A percentile compares a stretch with the other conserved stretches of the same genome.
These are phyloP conservation scores for Phalloptychus januarius DNA, from an alignment of 2,797 vertebrate species.

Conservation along the genomic window DNA sequence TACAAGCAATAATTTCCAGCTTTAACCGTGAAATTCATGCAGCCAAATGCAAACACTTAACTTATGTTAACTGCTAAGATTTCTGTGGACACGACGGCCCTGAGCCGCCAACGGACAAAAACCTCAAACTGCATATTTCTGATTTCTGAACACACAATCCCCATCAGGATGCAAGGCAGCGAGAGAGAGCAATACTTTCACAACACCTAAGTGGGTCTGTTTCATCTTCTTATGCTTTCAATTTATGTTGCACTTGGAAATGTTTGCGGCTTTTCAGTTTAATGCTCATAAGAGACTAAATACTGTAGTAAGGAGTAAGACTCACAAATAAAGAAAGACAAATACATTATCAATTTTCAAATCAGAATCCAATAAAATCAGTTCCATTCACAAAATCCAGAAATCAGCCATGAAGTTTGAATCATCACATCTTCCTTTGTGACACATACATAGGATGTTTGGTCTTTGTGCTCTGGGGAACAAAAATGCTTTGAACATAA, in stretches of 20 bases:
- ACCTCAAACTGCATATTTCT: neutral
- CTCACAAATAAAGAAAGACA: neutral
- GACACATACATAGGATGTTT: too few species aligned
- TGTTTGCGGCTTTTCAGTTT: neutral
- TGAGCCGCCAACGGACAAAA: neutral
- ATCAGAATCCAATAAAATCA: neutral
- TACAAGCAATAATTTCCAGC: neutral
- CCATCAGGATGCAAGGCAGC: neutral
- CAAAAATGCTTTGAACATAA: neutral
- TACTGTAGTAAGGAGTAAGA: neutral
- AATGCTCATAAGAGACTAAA: neutral
- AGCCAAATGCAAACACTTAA: neutral
- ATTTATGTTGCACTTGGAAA: neutral
- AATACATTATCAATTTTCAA: neutral
- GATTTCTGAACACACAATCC: neutral
- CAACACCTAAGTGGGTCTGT: neutral
- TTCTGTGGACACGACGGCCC: neutral
- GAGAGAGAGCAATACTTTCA: neutral
- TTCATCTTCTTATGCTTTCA: neutral
- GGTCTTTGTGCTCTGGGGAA: too few species aligned
- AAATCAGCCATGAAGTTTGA: neutral
- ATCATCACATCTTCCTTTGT: neutral
- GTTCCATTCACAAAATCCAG: neutral
- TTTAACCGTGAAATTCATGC: neutral
- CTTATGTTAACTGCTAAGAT: neutral